Percentiles rank a stretch among this genome's conserved stretches.
Evolutionary conservation across 2,113 vertebrate species (phyloP).

Genomic region (Pseudorasbora parva): DNA sequence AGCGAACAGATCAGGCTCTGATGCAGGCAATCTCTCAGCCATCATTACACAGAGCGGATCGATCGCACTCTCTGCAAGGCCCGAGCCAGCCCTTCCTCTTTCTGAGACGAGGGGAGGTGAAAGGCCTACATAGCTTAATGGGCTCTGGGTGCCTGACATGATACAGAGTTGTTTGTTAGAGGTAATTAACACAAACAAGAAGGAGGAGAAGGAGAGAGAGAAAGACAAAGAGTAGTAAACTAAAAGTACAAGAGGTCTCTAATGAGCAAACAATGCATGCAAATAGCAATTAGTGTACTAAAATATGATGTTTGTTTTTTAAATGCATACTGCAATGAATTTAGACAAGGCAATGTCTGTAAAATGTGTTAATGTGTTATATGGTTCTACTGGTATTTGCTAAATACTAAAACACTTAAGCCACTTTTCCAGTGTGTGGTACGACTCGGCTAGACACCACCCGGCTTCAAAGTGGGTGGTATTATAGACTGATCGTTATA

Average conservation of each 20-base stretch:
- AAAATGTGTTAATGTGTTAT: background rate
- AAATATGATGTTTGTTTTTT: background rate
- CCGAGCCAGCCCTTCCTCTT: constrained; percentile 62
- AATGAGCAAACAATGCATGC: background rate
- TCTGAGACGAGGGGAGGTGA: constrained; percentile 53
- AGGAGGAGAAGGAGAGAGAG: background rate
- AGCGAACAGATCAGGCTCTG: constrained; percentile 74
- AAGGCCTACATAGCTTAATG: constrained; percentile 62
- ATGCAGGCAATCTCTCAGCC: constrained; percentile 78
- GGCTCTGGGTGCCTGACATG: constrained; percentile 62
- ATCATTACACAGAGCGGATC: constrained; percentile 75
- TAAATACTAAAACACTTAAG: no score
- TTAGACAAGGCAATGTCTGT: background rate
- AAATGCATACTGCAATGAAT: background rate
- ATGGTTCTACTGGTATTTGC: background rate
- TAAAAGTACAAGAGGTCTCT: background rate
- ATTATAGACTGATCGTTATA: no score
- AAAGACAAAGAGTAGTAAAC: constrained; percentile 7
- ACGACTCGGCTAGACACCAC: no score
- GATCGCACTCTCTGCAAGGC: constrained; percentile 63
- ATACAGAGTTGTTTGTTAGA: constrained; percentile 58
- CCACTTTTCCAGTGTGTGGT: no score
- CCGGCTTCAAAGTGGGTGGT: no score
- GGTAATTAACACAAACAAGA: constrained; percentile 65
- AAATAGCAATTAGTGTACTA: constrained; percentile 58